A percentile compares a stretch with the other conserved stretches of the same genome.
Evolutionary conservation across 2,797 vertebrate species (phyloP).

Genomic region (Syndactyla subalaris): DNA sequence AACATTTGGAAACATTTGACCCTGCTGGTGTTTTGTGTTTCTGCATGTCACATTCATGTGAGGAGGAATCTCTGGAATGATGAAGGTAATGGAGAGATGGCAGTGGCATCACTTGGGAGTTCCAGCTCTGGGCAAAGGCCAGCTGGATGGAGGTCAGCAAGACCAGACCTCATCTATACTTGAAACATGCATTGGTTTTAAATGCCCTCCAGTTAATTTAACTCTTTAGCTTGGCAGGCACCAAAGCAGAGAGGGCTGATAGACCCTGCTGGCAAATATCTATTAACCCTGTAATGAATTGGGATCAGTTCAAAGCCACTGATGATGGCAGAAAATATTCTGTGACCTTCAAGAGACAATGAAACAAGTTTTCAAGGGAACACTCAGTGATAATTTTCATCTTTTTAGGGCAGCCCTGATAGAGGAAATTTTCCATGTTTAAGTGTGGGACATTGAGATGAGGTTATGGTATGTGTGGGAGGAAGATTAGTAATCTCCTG

Average conservation of each 20-base stretch:
- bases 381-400: background rate
- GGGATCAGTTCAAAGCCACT: background rate
- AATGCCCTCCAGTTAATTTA: constrained; percentile 4
- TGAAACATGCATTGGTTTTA: constrained; percentile 1
- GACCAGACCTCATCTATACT: background rate
- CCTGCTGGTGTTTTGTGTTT: background rate
- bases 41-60: background rate
- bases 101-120: background rate
- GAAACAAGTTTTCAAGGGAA: background rate
- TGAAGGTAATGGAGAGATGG: background rate
- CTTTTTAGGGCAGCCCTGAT: background rate
- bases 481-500: background rate
- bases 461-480: background rate
- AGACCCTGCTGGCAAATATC: background rate
- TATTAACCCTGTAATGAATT: background rate
- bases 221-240: background rate
- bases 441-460: background rate
- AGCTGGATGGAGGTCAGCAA: background rate
- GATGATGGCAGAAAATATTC: background rate
- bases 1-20: constrained; percentile 26
- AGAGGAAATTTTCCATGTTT: background rate
- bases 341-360: background rate
- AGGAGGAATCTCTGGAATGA: background rate
- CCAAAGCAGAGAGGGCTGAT: background rate
- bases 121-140: background rate